phyloP scores from a whole-genome alignment of 2,888 invertebrate species.

The Brachylomia viminalis region DNA sequence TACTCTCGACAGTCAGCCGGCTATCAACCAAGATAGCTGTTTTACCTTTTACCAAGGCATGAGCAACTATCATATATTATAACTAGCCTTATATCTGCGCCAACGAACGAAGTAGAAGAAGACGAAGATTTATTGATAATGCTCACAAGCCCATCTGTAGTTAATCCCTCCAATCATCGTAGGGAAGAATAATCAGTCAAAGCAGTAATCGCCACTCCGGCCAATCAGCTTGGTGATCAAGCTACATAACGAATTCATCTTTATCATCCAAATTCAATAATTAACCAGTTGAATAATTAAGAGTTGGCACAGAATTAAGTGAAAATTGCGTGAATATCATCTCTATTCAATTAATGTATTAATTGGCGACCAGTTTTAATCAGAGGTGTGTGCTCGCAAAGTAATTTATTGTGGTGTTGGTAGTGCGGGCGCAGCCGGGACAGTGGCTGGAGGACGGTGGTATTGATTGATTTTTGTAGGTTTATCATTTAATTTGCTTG shows the following conservation, averaged over 20 bases:
- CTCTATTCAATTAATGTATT: slow-evolving; percentile 59
- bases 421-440: slow-evolving; percentile 33
- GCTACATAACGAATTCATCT: slow-evolving; percentile 18
- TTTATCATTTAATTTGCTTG: background rate
- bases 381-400: slow-evolving; percentile 50
- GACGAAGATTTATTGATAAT: background rate
- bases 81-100: no score
- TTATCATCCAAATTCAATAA: slow-evolving; percentile 40
- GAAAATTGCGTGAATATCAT: slow-evolving; percentile 39
- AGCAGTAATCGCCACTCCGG: background rate
- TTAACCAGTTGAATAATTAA: slow-evolving; percentile 32
- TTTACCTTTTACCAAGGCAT: no score
- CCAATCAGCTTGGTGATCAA: slow-evolving; percentile 3
- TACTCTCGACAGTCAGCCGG: no score
- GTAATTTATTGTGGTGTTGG: slow-evolving; percentile 58
- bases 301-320: slow-evolving; percentile 27
- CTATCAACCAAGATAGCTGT: no score
- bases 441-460: background rate
- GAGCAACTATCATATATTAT: no score
- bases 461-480: background rate
- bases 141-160: no score
- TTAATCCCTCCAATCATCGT: background rate
- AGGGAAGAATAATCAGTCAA: no score
- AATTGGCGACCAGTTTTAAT: slow-evolving; percentile 58
- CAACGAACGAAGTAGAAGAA: background rate